These are phyloP conservation scores for Rallus crepitans DNA, from an alignment of 2,797 vertebrate genomes.

Conservation along the genomic window DNA sequence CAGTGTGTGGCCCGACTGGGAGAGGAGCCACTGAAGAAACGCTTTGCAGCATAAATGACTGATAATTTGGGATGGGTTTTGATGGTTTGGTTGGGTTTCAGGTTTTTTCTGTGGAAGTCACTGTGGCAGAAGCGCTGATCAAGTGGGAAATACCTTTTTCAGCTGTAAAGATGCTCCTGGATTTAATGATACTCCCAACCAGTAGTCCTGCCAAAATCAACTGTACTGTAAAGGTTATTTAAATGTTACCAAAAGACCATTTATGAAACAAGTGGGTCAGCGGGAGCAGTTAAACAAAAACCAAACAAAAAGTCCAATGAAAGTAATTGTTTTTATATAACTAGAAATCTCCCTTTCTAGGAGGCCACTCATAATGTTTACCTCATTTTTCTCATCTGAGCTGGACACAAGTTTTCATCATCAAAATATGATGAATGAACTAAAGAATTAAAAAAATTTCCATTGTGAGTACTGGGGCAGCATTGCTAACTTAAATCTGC, in stretches of 20 bases:
- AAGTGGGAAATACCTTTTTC: neutral
- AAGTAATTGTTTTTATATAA: neutral
- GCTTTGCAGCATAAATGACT: neutral
- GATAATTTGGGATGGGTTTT: neutral
- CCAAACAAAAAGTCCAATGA: neutral
- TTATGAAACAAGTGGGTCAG: neutral
- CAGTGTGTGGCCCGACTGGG: fast-evolving
- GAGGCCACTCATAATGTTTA: neutral
- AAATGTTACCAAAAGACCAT: neutral
- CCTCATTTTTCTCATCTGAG: neutral
- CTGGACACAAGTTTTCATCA: neutral
- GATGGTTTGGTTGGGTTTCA: neutral
- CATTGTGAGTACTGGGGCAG: neutral
- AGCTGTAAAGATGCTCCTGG: neutral
- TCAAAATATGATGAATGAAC: neutral
- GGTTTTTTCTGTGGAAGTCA: neutral
- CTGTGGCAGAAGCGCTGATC: neutral
- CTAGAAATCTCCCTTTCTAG: neutral
- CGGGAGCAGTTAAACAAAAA: neutral
- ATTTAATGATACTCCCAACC: fast-evolving
- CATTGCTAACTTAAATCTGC: neutral
- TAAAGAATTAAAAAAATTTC: neutral
- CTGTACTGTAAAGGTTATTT: neutral
- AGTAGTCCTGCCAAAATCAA: neutral
- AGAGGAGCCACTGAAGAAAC: neutral